These are phyloP conservation scores for Ctenopoma kingsleyae DNA, from an alignment of 2,797 vertebrate species.

Conservation along the genomic window DNA sequence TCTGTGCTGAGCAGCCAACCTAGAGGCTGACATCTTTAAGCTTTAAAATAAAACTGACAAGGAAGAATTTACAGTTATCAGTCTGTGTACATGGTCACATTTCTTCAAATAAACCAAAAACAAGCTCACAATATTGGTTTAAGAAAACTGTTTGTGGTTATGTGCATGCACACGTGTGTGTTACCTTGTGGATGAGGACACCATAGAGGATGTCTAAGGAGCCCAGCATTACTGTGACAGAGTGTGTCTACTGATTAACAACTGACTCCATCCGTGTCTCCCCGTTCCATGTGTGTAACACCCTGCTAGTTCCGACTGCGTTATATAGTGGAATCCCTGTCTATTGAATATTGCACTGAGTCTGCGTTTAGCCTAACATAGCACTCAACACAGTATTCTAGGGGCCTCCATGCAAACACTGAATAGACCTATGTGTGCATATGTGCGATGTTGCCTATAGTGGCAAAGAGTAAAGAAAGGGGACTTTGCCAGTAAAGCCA, in stretches of 20 bases:
- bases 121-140: neutral
- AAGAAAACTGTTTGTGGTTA: neutral
- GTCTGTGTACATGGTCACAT: neutral
- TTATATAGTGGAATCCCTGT: slow-evolving; percentile 75
- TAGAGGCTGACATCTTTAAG: no score
- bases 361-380: slow-evolving; percentile 73
- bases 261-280: slow-evolving; percentile 58
- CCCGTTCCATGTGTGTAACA: slow-evolving; percentile 36
- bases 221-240: slow-evolving; percentile 80
- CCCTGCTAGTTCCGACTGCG: slow-evolving; percentile 35
- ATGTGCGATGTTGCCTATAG: slow-evolving; percentile 43
- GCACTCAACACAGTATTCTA: slow-evolving; percentile 75
- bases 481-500: slow-evolving; percentile 83
- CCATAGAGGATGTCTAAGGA: slow-evolving; percentile 85
- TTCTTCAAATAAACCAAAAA: neutral
- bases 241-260: slow-evolving; percentile 51
- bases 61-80: neutral
- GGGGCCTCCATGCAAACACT: slow-evolving; percentile 74
- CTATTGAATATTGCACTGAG: slow-evolving; percentile 78
- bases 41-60: neutral
- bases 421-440: slow-evolving; percentile 63
- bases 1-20: neutral
- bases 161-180: neutral
- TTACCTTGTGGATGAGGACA: slow-evolving; percentile 85
- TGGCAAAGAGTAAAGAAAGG: slow-evolving; percentile 69